phyloP scores from a whole-genome alignment of 2,797 vertebrate genomes.

The Chromis chromis region DNA sequence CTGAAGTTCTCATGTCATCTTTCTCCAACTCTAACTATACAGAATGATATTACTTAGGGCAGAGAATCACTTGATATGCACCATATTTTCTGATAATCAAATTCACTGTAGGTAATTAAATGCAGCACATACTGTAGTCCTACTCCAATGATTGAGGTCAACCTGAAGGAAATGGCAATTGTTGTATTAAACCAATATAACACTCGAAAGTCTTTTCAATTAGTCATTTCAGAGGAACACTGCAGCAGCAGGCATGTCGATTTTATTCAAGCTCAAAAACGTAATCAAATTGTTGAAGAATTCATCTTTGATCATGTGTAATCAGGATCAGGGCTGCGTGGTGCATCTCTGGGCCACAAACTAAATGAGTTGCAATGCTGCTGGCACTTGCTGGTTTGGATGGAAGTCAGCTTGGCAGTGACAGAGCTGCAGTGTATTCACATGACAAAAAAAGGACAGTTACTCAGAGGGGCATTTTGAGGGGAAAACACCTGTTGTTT shows the following conservation, averaged over 20 bases:
- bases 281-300: constrained; percentile 78
- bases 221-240: constrained; percentile 76
- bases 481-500: constrained; percentile 78
- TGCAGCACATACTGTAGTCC: constrained; percentile 59
- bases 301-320: constrained; percentile 80
- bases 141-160: constrained; percentile 79
- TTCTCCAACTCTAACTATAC: constrained; percentile 84
- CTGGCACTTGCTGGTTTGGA: constrained; percentile 79
- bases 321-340: constrained; percentile 79
- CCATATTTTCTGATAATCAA: constrained; percentile 85
- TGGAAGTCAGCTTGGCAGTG: constrained; percentile 80
- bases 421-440: constrained; percentile 70
- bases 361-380: constrained; percentile 77
- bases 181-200: constrained; percentile 72
- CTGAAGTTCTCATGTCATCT: constrained; percentile 88
- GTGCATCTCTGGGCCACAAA: constrained; percentile 75
- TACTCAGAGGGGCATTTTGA: constrained; percentile 66
- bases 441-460: constrained; percentile 75
- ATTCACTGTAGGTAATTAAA: constrained; percentile 83
- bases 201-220: constrained; percentile 79
- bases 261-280: constrained; percentile 77
- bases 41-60: constrained; percentile 75
- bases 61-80: constrained; percentile 83
- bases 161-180: constrained; percentile 75
- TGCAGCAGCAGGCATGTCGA: constrained; percentile 60